These are phyloP conservation scores for Rhingia rostrata DNA, from an alignment of 2,888 invertebrate species.

Conservation along the genomic window DNA sequence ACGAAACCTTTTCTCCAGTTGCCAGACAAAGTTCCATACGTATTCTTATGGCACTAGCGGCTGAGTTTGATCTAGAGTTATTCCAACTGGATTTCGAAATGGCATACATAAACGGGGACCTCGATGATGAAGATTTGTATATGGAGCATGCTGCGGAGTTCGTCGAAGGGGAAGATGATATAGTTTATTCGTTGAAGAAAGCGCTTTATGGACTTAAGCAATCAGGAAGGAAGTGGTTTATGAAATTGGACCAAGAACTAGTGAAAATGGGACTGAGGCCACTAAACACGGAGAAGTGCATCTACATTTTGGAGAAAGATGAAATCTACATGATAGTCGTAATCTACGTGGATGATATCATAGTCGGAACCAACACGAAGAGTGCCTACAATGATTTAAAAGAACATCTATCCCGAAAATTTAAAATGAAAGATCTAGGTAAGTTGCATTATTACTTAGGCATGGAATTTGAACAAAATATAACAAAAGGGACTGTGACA, in stretches of 20 bases:
- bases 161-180: not conserved
- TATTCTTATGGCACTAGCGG: constrained; percentile 1
- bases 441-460: constrained; percentile 21
- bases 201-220: constrained; percentile 51
- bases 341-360: constrained; percentile 3
- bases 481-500: not conserved
- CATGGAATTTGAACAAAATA: constrained; percentile 7
- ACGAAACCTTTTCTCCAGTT: constrained; percentile 24
- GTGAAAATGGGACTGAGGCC: no score
- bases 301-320: not conserved
- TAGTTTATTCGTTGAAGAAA: constrained; percentile 31
- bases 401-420: constrained; percentile 1
- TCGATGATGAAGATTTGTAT: constrained; percentile 34
- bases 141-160: constrained; percentile 4
- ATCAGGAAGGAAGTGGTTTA: constrained; percentile 37
- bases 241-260: constrained; percentile 12
- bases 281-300: not conserved
- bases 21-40: constrained; percentile 8
- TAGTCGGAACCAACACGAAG: not conserved
- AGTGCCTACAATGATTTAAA: not conserved
- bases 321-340: not conserved
- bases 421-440: constrained; percentile 14
- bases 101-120: constrained; percentile 41
- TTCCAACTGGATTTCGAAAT: constrained; percentile 42
- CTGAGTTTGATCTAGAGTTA: not conserved